Conservation (phyloP, 2,888 invertebrate species). For the Drosophila buzzatii region DNA sequence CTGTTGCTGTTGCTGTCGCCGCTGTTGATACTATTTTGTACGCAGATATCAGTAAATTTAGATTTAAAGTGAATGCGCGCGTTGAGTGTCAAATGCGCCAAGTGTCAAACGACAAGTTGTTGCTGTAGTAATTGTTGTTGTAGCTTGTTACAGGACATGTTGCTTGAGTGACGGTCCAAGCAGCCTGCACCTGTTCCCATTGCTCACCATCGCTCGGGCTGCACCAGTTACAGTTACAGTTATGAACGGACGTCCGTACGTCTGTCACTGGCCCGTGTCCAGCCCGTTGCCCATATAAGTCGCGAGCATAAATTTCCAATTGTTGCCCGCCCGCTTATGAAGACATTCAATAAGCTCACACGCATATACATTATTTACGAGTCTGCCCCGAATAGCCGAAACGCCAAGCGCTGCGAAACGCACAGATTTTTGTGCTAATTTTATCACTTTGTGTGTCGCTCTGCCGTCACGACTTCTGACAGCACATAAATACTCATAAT, state of each 20-base stretch:
- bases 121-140: conserved; percentile 39
- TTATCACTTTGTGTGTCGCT: conserved; percentile 85
- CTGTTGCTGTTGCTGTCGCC: conserved; percentile 76
- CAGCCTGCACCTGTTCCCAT: conserved; percentile 52
- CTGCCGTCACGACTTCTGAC: conserved; percentile 83
- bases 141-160: conserved; percentile 71
- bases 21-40: conserved; percentile 81
- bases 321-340: conserved; percentile 78
- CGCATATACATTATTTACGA: conserved; percentile 63
- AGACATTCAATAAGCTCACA: conserved; percentile 78
- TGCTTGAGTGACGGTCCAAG: conserved; percentile 54
- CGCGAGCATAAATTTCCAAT: conserved; percentile 77
- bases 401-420: conserved; percentile 58
- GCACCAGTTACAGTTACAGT: conserved; percentile 71
- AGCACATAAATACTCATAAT: conserved; percentile 85
- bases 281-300: conserved; percentile 72
- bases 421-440: conserved; percentile 84
- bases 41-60: conserved; percentile 82
- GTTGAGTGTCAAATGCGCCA: conserved; percentile 82
- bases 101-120: conserved; percentile 77
- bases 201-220: conserved; percentile 29
- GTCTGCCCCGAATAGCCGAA: conserved; percentile 50
- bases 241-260: conserved; percentile 46
- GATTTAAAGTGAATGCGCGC: conserved; percentile 82
- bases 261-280: conserved; percentile 21